phyloP scores from a whole-genome alignment of 1,140 invertebrate genomes.

The Octopus bimaculoides region DNA sequence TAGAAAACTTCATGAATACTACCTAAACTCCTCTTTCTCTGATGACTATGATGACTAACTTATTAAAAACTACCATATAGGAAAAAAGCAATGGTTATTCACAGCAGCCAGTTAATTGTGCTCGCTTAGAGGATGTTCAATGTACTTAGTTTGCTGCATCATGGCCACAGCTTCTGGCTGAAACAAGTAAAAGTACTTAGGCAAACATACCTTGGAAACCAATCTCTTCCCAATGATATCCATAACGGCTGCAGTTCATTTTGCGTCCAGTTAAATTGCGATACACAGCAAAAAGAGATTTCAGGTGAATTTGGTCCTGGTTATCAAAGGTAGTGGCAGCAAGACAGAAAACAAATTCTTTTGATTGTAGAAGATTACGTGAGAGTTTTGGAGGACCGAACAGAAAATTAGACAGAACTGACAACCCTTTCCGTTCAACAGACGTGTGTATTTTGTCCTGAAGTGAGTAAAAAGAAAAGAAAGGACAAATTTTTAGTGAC shows the following conservation, averaged over 20 bases:
- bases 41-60: too few species aligned
- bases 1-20: too few species aligned
- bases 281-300: conserved; percentile 62
- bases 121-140: too few species aligned
- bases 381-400: conserved; percentile 58
- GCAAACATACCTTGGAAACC: conserved; percentile 61
- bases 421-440: conserved; percentile 41
- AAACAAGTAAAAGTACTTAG: too few species aligned
- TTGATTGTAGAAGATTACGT: conserved; percentile 48
- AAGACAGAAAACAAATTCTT: conserved; percentile 60
- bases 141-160: too few species aligned
- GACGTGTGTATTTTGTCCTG: conserved; percentile 37
- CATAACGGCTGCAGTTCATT: conserved; percentile 59
- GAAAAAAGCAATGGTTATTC: too few species aligned
- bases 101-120: too few species aligned
- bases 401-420: conserved; percentile 41
- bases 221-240: conserved; percentile 64
- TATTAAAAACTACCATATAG: too few species aligned
- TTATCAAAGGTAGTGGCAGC: conserved; percentile 60
- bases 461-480: conserved; percentile 12
- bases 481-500: too few species aligned
- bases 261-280: conserved; percentile 58
- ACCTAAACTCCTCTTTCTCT: too few species aligned
- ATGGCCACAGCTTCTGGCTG: too few species aligned
- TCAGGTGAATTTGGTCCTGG: conserved; percentile 55